These are phyloP conservation scores for Decapterus maruadsi DNA, from an alignment of 2,797 vertebrate genomes.

Conservation along the genomic window DNA sequence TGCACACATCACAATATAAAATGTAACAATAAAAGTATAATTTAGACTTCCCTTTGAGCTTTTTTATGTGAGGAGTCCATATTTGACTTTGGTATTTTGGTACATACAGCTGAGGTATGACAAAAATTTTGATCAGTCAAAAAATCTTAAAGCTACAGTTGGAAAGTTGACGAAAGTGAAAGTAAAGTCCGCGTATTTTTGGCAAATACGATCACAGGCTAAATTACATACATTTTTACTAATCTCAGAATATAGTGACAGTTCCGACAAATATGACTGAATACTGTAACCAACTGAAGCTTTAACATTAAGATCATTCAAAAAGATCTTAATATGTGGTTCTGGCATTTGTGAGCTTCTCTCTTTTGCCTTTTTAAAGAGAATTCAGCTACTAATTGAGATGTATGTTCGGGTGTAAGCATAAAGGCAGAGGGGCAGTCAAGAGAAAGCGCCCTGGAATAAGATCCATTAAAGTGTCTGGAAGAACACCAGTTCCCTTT, in stretches of 20 bases:
- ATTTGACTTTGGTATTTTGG: background rate
- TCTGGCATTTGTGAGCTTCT: conserved; percentile 23
- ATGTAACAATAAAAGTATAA: background rate
- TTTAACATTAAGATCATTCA: too few relatives aligned
- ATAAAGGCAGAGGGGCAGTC: conserved; percentile 41
- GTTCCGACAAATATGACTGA: too few relatives aligned
- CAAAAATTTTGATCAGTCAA: background rate
- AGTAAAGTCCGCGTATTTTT: too few relatives aligned
- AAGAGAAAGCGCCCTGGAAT: conserved; percentile 39
- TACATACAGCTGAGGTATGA: conserved; percentile 1
- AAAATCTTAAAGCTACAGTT: background rate
- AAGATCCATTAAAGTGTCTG: conserved; percentile 50
- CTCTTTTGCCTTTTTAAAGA: conserved; percentile 29
- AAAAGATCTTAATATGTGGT: conserved; percentile 9
- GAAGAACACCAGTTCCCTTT: conserved; percentile 29
- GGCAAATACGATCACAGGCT: too few relatives aligned
- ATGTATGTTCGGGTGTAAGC: conserved; percentile 36
- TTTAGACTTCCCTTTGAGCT: background rate
- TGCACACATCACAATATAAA: background rate
- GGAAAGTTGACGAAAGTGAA: too few relatives aligned
- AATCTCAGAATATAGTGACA: too few relatives aligned
- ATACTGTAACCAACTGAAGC: too few relatives aligned
- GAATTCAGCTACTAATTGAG: conserved; percentile 53
- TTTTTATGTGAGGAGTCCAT: background rate
- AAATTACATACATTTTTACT: too few relatives aligned